Evolutionary conservation across 2,113 vertebrate species (phyloP).

Genomic region (Lasiurus cinereus): DNA sequence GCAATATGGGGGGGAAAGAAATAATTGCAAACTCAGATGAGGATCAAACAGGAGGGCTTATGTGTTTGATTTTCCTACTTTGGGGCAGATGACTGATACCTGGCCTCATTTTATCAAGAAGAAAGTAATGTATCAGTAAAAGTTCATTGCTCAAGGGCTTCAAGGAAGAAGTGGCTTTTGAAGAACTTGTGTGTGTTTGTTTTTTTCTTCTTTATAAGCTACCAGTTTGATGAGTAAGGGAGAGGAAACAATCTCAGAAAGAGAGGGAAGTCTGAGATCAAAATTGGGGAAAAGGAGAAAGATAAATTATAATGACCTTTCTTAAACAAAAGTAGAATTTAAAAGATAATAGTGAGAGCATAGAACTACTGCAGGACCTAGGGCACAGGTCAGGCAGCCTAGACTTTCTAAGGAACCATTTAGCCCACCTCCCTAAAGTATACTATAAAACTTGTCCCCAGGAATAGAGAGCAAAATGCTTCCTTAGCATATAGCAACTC

Average conservation of each 20-base stretch:
- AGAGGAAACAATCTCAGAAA: conserved; percentile 47
- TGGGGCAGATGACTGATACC: not conserved
- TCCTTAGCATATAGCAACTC: not conserved
- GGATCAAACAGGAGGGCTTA: not conserved
- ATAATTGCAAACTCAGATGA: not conserved
- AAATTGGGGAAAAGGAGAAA: not conserved
- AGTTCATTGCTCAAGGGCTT: conserved; percentile 61
- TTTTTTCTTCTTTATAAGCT: not conserved
- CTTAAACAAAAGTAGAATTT: conserved; percentile 28
- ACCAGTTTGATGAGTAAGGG: conserved; percentile 58
- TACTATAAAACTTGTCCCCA: not conserved
- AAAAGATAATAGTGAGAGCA: not conserved
- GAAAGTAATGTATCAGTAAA: conserved; percentile 68
- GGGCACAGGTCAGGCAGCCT: not conserved
- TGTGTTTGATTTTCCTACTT: conserved; percentile 28
- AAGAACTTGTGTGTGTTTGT: not conserved
- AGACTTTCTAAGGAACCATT: not conserved
- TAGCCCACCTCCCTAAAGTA: not conserved
- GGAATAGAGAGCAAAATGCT: not conserved
- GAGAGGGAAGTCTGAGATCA: conserved; percentile 28
- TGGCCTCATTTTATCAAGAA: conserved; percentile 28
- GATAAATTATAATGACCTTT: not conserved
- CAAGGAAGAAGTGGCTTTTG: conserved; percentile 67
- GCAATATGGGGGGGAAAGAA: not conserved
- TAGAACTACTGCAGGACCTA: not conserved